Evolutionary conservation across 2,113 vertebrate genomes (phyloP).

Genomic region (Chlorodrepanis virens): DNA sequence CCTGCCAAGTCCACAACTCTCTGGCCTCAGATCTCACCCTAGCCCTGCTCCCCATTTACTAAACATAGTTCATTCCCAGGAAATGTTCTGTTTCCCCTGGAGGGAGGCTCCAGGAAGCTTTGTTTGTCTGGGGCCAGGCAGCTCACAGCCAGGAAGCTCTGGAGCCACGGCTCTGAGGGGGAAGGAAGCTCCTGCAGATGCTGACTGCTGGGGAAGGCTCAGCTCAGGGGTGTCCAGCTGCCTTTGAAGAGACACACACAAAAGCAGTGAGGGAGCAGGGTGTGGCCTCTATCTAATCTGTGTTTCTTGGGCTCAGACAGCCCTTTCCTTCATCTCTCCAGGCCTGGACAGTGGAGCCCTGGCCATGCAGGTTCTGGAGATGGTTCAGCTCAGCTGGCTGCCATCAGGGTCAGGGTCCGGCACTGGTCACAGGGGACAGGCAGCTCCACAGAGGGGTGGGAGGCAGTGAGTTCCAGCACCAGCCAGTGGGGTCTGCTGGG

Average conservation of each 20-base stretch:
- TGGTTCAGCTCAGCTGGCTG: background rate
- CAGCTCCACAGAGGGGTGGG: background rate
- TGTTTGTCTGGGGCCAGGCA: background rate
- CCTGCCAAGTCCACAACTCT: background rate
- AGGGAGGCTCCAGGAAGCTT: background rate
- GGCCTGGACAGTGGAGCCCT: background rate
- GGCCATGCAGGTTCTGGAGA: fast-evolving
- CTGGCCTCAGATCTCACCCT: background rate
- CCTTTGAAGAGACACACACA: background rate
- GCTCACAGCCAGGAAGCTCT: background rate
- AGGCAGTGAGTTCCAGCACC: background rate
- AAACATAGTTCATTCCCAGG: background rate
- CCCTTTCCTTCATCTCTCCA: background rate
- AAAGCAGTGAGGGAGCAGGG: background rate
- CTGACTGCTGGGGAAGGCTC: background rate
- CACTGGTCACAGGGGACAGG: background rate
- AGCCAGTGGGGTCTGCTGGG: fast-evolving
- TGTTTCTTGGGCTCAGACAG: background rate
- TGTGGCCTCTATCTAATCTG: background rate
- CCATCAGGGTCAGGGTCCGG: background rate
- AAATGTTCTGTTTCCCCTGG: background rate
- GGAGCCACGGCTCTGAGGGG: background rate
- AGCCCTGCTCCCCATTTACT: background rate
- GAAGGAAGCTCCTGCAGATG: conserved; percentile 19
- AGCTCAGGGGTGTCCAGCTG: background rate